Base-by-base conservation (phyloP, 1,140 invertebrate genomes). In the Rhagoletis pomonella region DNA sequence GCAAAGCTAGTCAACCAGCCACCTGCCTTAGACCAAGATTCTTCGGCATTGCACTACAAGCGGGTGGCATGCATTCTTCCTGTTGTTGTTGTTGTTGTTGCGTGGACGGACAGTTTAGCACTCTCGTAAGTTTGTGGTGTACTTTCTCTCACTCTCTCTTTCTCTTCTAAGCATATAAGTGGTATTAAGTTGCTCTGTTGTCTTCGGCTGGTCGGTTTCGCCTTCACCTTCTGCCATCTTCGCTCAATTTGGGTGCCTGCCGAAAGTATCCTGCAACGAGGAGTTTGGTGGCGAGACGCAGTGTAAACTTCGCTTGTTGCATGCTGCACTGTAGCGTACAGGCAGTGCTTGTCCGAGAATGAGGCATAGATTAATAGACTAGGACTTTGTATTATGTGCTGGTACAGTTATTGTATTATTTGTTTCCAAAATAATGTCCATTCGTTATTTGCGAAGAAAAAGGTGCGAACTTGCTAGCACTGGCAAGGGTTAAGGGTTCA, bases 91-190 rank as follows among this genome's bases (percentile, higher is more conserved):
- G 29, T 29, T 29, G 29, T 29, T 29, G 29, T 29, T 29, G 29
- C 29, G 29, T 29, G 29, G 29, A 29, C 29, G 29, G 29, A 85
- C 10, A 60, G 12, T 85, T 60, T 85, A 42, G 6, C 88, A 90
- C 90, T 91, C 91, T 91, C 90, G 90, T 91, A 90, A 90, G 90
- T 91, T 91, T 91, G 90, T 90, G 91, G 91, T 44, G 19, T 7
- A 44, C 12, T 85, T 42, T 60, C 55, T 60, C 29, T 44, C 29
- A 62, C 58, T 59, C n/a, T 60, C 42, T 47, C 67, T 39, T n/a
- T 39, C 64, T 19, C 64, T 67, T 12, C 29, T 10, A 67, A 67
- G 19, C 39, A 73, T 73, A 7, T 50, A 55, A 81, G 47, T 81
- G 44, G 44, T 81, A 55, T 81, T 29, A 39, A 42, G 64, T 39